phyloP scores from a whole-genome alignment of 2,797 vertebrate species.

The Aphelocoma californica region DNA sequence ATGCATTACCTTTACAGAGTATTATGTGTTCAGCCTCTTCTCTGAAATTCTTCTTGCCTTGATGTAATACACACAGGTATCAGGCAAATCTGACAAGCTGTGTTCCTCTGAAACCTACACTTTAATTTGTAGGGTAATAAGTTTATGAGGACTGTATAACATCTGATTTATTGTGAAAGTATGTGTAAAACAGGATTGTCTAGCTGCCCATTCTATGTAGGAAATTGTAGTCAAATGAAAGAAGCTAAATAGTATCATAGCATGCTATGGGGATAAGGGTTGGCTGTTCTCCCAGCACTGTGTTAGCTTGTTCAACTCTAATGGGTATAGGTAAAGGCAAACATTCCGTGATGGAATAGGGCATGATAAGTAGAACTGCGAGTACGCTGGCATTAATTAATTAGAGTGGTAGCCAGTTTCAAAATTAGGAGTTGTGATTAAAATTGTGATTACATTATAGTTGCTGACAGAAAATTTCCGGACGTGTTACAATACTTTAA shows the following conservation, averaged over 20 bases:
- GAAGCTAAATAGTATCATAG: not conserved
- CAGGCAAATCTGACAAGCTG: not conserved
- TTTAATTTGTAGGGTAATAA: not conserved
- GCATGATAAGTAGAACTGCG: not conserved
- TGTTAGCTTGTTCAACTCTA: not conserved
- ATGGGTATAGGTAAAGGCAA: not conserved
- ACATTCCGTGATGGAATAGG: not conserved
- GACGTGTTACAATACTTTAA: not conserved
- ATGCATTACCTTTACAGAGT: not conserved
- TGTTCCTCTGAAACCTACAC: not conserved
- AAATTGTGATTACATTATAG: not conserved
- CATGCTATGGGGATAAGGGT: not conserved
- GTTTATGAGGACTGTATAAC: not conserved
- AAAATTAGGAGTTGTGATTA: not conserved
- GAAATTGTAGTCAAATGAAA: constrained; percentile 23
- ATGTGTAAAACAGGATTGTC: not conserved
- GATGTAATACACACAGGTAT: not conserved
- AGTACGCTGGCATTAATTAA: not conserved
- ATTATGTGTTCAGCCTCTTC: not conserved
- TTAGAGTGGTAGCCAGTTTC: not conserved
- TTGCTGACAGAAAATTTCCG: not conserved
- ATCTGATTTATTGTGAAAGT: not conserved
- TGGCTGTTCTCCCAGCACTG: not conserved
- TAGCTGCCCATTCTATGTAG: not conserved
- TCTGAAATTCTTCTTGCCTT: not conserved